Base-by-base conservation (phyloP, 2,113 vertebrate species). In the Galeopterus variegatus region DNA sequence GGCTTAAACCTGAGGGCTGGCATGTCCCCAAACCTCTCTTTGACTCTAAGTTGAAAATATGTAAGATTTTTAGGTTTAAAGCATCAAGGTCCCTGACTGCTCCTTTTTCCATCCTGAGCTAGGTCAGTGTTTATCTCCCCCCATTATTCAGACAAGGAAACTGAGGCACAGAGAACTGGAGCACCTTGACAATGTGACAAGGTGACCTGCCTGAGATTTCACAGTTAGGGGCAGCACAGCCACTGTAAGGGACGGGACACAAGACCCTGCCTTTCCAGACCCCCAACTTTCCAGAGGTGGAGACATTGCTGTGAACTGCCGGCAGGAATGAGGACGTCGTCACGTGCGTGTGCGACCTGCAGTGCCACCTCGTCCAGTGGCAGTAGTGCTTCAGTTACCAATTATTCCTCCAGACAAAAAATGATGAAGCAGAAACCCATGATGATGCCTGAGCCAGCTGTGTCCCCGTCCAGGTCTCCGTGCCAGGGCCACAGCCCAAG, bases 321-420 rank as follows among this genome's bases (percentile, higher is more conserved):
- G 0, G 62, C 13, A 45, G 18, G 9, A 2, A 12, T 3, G 17
- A 48, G 54, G 41, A 31, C 0, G 0, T 17, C 4, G 1, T 15
- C 4, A 2, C 15, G n/a, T 13, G 21, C 4, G 1, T 3, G 3
- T 2, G 41, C 19, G 9, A 11, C 12, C 52, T 26, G 31, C 36
- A 9, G 26, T 69, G 7, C 31, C 11, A 62, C 72, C 72, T 69
- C 7, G 0, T 58, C 26, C 0, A 17, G 31, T 60, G 83, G 62
- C 41, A 79, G 3, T 0, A 0, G 5, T 1, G 52, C 54, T 17
- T 50, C 52, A 2, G 1, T 6, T 4, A 36, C 64, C 64, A 62
- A 21, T 13, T 17, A 23, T 8, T 18, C 21, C 31, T 17, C 54
- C 17, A 36, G 52, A 31, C 5, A n/a, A 24, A 88, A 18, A 8